Base-by-base conservation (phyloP, 2,113 vertebrate species). In the Microtus richardsoni region DNA sequence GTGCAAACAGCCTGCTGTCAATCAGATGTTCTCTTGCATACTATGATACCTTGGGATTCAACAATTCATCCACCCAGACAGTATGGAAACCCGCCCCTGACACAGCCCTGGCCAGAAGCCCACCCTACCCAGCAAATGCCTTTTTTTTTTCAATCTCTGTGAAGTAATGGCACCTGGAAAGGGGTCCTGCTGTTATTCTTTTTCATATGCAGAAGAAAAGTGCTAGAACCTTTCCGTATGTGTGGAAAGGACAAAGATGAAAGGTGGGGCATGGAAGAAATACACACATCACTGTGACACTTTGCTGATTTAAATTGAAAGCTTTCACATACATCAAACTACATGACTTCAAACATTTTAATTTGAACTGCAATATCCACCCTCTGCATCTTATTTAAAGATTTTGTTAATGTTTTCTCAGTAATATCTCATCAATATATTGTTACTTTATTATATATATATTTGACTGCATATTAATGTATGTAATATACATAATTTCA, bases 41-140 rank as follows among this genome's bases (percentile, higher is more conserved):
- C 13, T 58, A 16, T 26, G 39, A 36, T 39, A 24, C 3, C 36
- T 54, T 80, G 36, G 12, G 19, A 84, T 28, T 1, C 3, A 91
- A 66, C 11, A 39, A 7, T 66, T 44, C 13, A 9, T 5, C 71
- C 8, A n/a, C 9, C 66, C 1, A 7, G n/a, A 33, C 26, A 91
- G 4, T 33, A n/a, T 13, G 26, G 19, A 17, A 28, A 11, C 22
- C 2, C 1, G 0, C 11, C n/a, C 3, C 17, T 21, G 60, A 1
- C 13, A 2, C 0, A 3, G 7, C 10, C 16, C 13, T 39, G 44
- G 39, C 41, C 36, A 58, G 21, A 41, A 36, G 24, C 13, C 49
- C 1, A 2, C 2, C 36, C 21, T 21, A 58, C 19, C 19, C 58
- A 58, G 19, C 19, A 58, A 58, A 58, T 7, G 19, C 7, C 14